Percentiles rank a stretch among this genome's conserved stretches.
These are phyloP conservation scores for Eilema sororculum DNA, from an alignment of 2,888 invertebrate species.

Conservation along the genomic window DNA sequence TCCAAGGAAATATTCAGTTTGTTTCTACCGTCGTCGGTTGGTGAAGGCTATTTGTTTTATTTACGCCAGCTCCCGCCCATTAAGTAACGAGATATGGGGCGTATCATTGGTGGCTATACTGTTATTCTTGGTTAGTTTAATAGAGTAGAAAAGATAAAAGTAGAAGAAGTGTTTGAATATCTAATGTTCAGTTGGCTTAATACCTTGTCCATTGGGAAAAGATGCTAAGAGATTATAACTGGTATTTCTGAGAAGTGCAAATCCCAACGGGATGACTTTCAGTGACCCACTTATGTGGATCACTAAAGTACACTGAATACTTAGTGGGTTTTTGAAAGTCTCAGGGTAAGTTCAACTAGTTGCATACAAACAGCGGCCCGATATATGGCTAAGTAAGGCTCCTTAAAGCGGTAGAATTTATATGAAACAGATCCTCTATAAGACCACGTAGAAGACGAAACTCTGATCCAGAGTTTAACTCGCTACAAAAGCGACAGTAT, in stretches of 20 bases:
- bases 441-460: too few species aligned
- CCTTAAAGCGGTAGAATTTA: too few species aligned
- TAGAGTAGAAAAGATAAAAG: not conserved
- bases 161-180: not conserved
- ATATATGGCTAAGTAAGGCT: too few species aligned
- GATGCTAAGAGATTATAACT: not conserved
- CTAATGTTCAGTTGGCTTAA: not conserved
- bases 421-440: too few species aligned
- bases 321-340: too few species aligned
- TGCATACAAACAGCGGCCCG: too few species aligned
- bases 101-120: conserved; percentile 8
- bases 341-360: too few species aligned
- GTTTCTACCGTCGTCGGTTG: conserved; percentile 24
- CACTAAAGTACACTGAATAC: too few species aligned
- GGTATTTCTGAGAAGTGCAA: not conserved
- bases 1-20: conserved; percentile 32
- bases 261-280: not conserved
- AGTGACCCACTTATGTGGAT: too few species aligned
- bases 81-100: conserved; percentile 20
- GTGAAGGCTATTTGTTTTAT: conserved; percentile 47
- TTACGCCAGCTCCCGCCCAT: conserved; percentile 40
- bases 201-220: not conserved
- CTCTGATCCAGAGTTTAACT: too few species aligned
- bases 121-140: not conserved
- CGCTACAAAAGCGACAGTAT: too few species aligned